phyloP scores from a whole-genome alignment of 1,140 invertebrate species.

The Drosophila tani region DNA sequence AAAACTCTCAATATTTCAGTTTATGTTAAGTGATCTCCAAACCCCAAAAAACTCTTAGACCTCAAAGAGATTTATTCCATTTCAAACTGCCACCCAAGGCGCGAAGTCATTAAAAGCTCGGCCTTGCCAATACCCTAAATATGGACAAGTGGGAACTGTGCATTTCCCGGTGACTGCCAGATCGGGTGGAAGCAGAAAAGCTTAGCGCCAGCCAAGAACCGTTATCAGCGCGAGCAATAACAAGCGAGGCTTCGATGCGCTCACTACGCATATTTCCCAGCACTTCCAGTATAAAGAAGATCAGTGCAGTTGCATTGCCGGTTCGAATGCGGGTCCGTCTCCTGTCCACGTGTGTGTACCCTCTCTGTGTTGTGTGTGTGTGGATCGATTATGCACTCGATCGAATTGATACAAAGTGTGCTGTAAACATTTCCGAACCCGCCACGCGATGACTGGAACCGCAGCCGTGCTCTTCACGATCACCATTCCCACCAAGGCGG shows the following conservation, averaged over 20 bases:
- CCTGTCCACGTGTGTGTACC: constrained; percentile 23
- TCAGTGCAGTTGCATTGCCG: constrained; percentile 49
- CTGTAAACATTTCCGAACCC: not conserved
- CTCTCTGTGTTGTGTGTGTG: not conserved
- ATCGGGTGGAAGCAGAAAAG: not conserved
- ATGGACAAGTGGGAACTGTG: constrained; percentile 2
- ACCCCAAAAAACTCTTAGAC: not conserved
- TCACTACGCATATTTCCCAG: constrained; percentile 9
- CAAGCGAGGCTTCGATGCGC: constrained; percentile 26
- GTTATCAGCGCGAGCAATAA: constrained; percentile 54
- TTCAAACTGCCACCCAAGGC: not conserved
- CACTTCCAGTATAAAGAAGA: constrained; percentile 62
- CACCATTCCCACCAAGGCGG: constrained; percentile 79
- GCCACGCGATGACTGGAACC: constrained; percentile 48
- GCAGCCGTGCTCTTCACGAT: constrained; percentile 84
- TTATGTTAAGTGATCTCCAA: too few species aligned
- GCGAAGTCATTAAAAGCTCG: constrained; percentile 20
- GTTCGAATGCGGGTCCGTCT: constrained; percentile 8
- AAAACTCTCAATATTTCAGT: not conserved
- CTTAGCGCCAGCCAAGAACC: constrained; percentile 26
- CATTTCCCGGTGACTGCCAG: constrained; percentile 30
- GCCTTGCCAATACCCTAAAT: not conserved
- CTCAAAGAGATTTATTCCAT: not conserved
- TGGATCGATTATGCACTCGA: constrained; percentile 26
- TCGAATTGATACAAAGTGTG: constrained; percentile 21